These are phyloP conservation scores for Trachelus stipa DNA, from an alignment of 2,888 invertebrate genomes.

Conservation along the genomic window DNA sequence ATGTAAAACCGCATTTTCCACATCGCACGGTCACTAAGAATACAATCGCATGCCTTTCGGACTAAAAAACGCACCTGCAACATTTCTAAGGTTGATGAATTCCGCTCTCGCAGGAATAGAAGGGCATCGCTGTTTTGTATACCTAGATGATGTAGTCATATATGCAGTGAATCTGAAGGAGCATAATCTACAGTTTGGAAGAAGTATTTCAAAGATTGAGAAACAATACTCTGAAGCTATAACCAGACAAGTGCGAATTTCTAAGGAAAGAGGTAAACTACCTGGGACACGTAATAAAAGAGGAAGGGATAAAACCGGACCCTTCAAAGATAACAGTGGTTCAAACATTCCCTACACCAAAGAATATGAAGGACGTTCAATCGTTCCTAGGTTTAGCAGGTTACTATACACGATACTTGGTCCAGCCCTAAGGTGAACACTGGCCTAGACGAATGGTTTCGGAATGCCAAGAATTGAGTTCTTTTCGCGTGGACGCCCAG, in stretches of 20 bases:
- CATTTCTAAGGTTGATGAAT: background rate
- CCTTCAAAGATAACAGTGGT: too few species aligned
- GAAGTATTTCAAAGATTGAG: background rate
- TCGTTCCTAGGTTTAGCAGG: too few species aligned
- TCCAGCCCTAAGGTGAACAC: too few species aligned
- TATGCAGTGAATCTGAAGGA: conserved; percentile 2
- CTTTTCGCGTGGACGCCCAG: too few species aligned
- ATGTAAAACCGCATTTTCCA: background rate
- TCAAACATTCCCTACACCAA: too few species aligned
- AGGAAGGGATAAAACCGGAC: conserved; percentile 25
- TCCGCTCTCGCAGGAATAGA: background rate
- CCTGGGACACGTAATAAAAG: conserved; percentile 27
- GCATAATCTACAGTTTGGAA: background rate
- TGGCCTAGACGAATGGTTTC: too few species aligned
- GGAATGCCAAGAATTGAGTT: too few species aligned
- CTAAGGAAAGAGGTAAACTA: conserved; percentile 21
- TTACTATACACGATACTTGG: too few species aligned
- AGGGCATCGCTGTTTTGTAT: background rate
- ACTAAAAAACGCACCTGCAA: too few species aligned
- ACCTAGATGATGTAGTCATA: background rate
- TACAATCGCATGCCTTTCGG: conserved; percentile 3
- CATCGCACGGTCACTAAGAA: background rate
- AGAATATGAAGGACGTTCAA: too few species aligned
- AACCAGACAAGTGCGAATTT: conserved; percentile 25
- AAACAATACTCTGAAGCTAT: background rate